phyloP scores from a whole-genome alignment of 2,797 vertebrate species.

The Phrynocephalus vlangalii region DNA sequence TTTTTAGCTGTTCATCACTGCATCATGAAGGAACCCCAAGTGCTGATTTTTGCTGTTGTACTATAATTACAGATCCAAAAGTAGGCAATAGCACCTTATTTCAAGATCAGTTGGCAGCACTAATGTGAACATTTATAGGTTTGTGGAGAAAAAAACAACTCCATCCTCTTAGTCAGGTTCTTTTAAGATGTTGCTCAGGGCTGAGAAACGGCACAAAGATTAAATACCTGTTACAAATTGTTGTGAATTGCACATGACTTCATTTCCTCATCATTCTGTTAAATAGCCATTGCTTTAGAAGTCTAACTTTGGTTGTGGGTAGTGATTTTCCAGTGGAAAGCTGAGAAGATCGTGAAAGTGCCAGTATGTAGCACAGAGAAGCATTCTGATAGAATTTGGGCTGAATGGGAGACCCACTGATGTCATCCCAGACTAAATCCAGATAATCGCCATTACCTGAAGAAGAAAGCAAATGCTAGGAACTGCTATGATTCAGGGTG shows the following conservation, averaged over 20 bases:
- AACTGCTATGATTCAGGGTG: constrained; percentile 19
- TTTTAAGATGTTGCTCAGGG: constrained; percentile 57
- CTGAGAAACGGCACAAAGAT: constrained; percentile 31
- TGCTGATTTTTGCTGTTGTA: not conserved
- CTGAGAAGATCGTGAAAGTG: constrained; percentile 47
- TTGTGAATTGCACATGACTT: constrained; percentile 30
- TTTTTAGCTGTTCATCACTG: not conserved
- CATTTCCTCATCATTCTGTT: constrained; percentile 61
- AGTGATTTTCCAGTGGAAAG: constrained; percentile 43
- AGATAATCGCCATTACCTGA: not conserved
- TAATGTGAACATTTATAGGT: not conserved
- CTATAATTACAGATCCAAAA: not conserved
- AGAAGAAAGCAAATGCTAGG: not conserved
- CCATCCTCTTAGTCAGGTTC: no score
- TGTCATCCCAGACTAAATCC: not conserved
- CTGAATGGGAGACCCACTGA: no score
- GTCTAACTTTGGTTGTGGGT: constrained; percentile 28
- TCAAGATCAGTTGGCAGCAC: not conserved
- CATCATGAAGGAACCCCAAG: not conserved
- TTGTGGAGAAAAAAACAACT: not conserved
- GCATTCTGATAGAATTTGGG: no score
- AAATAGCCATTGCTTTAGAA: constrained; percentile 57
- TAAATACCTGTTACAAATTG: constrained; percentile 28
- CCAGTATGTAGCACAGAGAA: not conserved
- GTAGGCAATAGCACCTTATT: not conserved